phyloP scores from a whole-genome alignment of 2,113 vertebrate genomes.

The Eclectus roratus region DNA sequence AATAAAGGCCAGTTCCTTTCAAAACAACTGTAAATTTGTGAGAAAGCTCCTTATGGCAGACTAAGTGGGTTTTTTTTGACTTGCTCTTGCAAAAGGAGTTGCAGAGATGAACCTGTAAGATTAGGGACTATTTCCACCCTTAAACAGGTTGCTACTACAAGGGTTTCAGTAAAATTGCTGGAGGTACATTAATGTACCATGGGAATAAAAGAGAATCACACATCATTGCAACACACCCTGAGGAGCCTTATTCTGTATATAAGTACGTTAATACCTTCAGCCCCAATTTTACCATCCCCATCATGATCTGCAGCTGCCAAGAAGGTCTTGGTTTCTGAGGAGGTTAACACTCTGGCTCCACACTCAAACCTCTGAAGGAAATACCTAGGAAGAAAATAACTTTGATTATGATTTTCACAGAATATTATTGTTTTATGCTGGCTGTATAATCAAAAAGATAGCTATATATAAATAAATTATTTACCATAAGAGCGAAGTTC shows the following conservation, averaged over 20 bases:
- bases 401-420: background rate
- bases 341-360: conserved; percentile 84
- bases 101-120: background rate
- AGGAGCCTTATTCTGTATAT: background rate
- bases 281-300: conserved; percentile 91
- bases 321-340: conserved; percentile 86
- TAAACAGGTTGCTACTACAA: background rate
- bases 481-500: background rate
- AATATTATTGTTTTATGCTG: background rate
- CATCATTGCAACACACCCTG: background rate
- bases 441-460: background rate
- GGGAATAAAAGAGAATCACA: background rate
- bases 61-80: background rate
- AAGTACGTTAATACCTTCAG: conserved; percentile 77
- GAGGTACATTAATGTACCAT: background rate
- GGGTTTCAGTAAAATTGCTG: background rate
- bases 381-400: conserved; percentile 73
- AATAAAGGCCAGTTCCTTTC: background rate
- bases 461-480: background rate
- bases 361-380: conserved; percentile 91
- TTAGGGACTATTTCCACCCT: background rate
- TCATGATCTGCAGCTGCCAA: conserved; percentile 88
- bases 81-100: background rate
- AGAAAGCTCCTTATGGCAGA: background rate
- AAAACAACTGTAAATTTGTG: background rate